A percentile compares a stretch with the other conserved stretches of the same genome.
Evolutionary conservation across 2,888 invertebrate species (phyloP).

Genomic region (Boloria selene): DNA sequence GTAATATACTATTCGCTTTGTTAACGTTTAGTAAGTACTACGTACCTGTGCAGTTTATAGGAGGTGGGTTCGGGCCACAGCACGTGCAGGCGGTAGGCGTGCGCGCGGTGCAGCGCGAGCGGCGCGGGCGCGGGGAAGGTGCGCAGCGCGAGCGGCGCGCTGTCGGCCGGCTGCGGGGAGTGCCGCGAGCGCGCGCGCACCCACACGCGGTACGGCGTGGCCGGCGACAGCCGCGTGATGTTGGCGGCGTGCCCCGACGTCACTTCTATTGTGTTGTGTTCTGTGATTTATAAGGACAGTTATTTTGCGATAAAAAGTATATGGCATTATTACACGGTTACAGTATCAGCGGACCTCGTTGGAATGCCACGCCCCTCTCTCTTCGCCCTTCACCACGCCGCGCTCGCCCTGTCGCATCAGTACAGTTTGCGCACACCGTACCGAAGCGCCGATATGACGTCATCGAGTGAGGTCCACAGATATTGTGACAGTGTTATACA

Average conservation of each 20-base stretch:
- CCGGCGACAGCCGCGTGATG: conserved; percentile 84
- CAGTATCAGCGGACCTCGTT: too few species aligned
- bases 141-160: conserved; percentile 81
- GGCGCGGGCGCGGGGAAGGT: conserved; percentile 89
- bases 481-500: too few species aligned
- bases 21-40: conserved; percentile 9
- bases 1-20: neutral
- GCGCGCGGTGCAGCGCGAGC: conserved; percentile 70
- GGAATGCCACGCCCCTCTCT: too few species aligned
- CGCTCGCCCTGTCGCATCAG: too few species aligned
- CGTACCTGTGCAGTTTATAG: conserved; percentile 59
- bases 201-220: conserved; percentile 87
- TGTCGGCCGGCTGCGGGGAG: conserved; percentile 83
- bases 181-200: conserved; percentile 88
- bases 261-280: conserved; percentile 74
- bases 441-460: too few species aligned
- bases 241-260: conserved; percentile 64
- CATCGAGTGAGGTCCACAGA: too few species aligned
- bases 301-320: too few species aligned
- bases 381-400: too few species aligned
- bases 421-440: too few species aligned
- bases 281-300: conserved; percentile 45
- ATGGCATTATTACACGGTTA: too few species aligned
- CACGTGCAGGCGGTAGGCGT: conserved; percentile 82
- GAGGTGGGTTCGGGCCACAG: conserved; percentile 84